These are phyloP conservation scores for Silurus glanis DNA, from an alignment of 2,113 vertebrate species.

Conservation along the genomic window DNA sequence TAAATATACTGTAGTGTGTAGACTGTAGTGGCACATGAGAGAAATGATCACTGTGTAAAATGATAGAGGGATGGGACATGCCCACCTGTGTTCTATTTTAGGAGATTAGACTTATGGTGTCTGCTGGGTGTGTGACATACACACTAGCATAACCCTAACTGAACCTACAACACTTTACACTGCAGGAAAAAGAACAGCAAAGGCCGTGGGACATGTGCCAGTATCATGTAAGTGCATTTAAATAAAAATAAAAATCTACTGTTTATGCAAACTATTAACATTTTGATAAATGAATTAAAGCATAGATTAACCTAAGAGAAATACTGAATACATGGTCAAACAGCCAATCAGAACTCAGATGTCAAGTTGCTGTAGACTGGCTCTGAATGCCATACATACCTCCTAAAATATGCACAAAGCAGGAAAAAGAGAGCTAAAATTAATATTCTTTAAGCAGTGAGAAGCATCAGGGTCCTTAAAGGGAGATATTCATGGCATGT, in stretches of 20 bases:
- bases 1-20: neutral
- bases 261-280: neutral
- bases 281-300: too few species aligned
- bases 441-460: neutral
- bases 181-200: neutral
- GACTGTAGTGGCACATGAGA: neutral
- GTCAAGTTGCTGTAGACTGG: neutral
- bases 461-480: neutral
- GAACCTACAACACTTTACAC: neutral
- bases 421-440: neutral
- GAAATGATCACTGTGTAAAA: neutral
- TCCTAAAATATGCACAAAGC: neutral
- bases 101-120: slow-evolving; percentile 1
- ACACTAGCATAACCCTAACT: neutral
- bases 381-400: neutral
- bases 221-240: neutral
- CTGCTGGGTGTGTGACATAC: neutral
- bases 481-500: neutral
- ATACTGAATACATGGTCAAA: neutral
- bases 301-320: neutral
- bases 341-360: neutral
- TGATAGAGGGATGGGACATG: slow-evolving; percentile 1
- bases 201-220: neutral
- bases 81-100: slow-evolving; percentile 25
- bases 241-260: neutral